Base-by-base conservation (phyloP, 1,140 invertebrate genomes). In the Lordiphosa stackelbergi region DNA sequence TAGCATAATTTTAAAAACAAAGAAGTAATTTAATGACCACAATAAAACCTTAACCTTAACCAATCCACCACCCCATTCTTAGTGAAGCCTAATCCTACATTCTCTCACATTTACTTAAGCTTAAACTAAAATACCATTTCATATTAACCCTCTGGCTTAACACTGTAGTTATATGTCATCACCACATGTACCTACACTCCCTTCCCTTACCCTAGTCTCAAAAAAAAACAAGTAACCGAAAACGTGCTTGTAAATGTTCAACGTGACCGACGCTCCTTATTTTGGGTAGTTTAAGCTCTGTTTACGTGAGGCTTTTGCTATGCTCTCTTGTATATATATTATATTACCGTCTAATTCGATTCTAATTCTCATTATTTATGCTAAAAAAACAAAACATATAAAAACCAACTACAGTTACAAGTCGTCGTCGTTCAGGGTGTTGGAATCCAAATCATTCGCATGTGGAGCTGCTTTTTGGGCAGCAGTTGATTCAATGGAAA, bases 161-260 rank as follows among this genome's bases (percentile, higher is more conserved):
- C 48, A 65, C 37, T 38, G 61, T 74, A 70, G 48, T 74, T 81
- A 54, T 79, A 79, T 74, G 74, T 81, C 71, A 79, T 79, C 75
- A 56, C 28, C 45, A 43, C 47, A 45, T 56, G 46, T 24, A 49
- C 48, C 42, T 8, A 12, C 9, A 8, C 45, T 9, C n/a, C 8
- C 36, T 12, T 40, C 28, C 28, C 13, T 24, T 13, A 31, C 47
- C 8, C 19, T 9, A 31, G 6, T 5, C 7, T 2, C 6, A 31
- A 1, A 1, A 31, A 1, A 1, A 7, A 31, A 31, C 53, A 66
- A 62, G 65, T 61, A 78, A 72, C 48, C 42, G 11, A 75, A 79
- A 75, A 81, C 75, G 75, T 79, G 75, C 77, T 54, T 53, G 68
- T 47, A 62, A 70, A 53, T 57, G 63, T 48, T 40, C 71, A 79